Percentiles rank a stretch among this genome's conserved stretches.
These are phyloP conservation scores for Lycocorax pyrrhopterus DNA, from an alignment of 2,113 vertebrate species.

Conservation along the genomic window DNA sequence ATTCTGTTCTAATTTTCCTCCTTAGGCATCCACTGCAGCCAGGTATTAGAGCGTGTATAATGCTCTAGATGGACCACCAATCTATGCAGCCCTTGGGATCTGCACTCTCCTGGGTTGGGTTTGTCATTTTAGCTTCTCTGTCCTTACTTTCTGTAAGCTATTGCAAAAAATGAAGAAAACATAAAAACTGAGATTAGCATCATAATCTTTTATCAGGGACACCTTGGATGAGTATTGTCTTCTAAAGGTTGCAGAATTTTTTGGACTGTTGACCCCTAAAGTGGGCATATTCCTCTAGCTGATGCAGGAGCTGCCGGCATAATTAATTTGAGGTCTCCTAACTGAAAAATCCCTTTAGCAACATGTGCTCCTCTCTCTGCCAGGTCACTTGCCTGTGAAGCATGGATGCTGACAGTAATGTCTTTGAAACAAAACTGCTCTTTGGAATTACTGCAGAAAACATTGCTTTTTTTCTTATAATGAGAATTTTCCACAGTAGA, in stretches of 20 bases:
- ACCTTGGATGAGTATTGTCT: not conserved
- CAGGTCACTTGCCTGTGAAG: conserved; percentile 7
- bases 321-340: not conserved
- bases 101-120: not conserved
- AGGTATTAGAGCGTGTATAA: not conserved
- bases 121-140: not conserved
- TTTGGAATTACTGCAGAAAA: not conserved
- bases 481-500: not conserved
- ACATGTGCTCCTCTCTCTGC: not conserved
- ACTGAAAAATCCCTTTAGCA: conserved; percentile 21
- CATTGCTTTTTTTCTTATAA: not conserved
- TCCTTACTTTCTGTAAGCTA: not conserved
- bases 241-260: not conserved
- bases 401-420: not conserved
- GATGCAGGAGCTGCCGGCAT: not conserved
- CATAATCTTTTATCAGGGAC: not conserved
- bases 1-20: not conserved
- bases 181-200: not conserved
- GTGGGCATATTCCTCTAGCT: not conserved
- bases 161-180: not conserved
- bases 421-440: not conserved
- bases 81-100: not conserved
- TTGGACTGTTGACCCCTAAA: not conserved
- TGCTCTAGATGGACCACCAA: rapidly evolving
- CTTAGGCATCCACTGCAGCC: not conserved